These are phyloP conservation scores for Drosophila conformis DNA, from an alignment of 2,888 invertebrate species.

Conservation along the genomic window DNA sequence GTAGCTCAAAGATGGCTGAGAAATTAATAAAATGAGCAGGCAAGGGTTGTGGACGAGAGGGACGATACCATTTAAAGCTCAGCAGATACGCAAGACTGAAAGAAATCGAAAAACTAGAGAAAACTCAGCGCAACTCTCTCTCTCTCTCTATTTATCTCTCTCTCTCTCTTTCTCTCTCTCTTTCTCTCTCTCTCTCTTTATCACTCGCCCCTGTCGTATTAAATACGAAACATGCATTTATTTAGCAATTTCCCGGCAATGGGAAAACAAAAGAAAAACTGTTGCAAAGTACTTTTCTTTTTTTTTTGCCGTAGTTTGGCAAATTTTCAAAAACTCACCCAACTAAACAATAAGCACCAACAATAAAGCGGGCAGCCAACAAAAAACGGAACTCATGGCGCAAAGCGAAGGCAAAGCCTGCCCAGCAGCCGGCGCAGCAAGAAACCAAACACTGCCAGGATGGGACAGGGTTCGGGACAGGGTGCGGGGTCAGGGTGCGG, in stretches of 20 bases:
- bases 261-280: slow-evolving; percentile 54
- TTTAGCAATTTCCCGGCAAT: slow-evolving; percentile 70
- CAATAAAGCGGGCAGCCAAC: slow-evolving; percentile 17
- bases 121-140: slow-evolving; percentile 11
- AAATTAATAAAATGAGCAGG: slow-evolving; percentile 48
- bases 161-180: background rate
- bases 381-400: slow-evolving; percentile 59
- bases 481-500: background rate
- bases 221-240: slow-evolving; percentile 78
- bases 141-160: background rate
- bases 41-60: slow-evolving; percentile 23
- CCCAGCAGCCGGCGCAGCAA: slow-evolving; percentile 40
- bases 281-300: slow-evolving; percentile 32
- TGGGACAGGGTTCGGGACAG: slow-evolving; percentile 9
- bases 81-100: slow-evolving; percentile 20
- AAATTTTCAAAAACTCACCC: slow-evolving; percentile 69
- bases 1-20: slow-evolving; percentile 53
- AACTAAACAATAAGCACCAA: slow-evolving; percentile 60
- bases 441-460: slow-evolving; percentile 28
- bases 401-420: slow-evolving; percentile 41
- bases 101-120: slow-evolving; percentile 38
- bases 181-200: background rate
- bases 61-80: slow-evolving; percentile 15
- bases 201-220: slow-evolving; percentile 29
- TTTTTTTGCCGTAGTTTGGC: slow-evolving; percentile 42